phyloP scores from a whole-genome alignment of 2,797 vertebrate species.

The Choloepus didactylus region DNA sequence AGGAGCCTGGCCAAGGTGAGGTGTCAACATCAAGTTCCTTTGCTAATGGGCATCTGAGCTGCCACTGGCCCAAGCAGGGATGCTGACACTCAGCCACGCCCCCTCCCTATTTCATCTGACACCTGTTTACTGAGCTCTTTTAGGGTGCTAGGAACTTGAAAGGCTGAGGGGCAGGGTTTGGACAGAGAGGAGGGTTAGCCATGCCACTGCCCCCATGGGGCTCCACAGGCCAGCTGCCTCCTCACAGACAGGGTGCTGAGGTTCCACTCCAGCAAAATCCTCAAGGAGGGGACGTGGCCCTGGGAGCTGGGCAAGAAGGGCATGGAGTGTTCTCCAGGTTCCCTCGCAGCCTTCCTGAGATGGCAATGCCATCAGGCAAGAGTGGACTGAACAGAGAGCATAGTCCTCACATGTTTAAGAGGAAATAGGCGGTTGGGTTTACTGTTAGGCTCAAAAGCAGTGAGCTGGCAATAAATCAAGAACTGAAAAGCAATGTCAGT shows the following conservation, averaged over 20 bases:
- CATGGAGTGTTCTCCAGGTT: background rate
- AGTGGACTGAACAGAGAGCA: background rate
- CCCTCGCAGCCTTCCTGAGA: background rate
- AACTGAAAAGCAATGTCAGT: slow-evolving; percentile 75
- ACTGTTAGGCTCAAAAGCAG: slow-evolving; percentile 63
- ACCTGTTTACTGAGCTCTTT: background rate
- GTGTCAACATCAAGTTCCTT: background rate
- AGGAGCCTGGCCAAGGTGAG: slow-evolving; percentile 17
- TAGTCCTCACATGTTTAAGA: slow-evolving; percentile 3
- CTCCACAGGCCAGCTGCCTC: background rate
- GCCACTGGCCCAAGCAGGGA: background rate
- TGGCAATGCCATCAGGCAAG: background rate
- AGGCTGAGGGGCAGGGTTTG: background rate
- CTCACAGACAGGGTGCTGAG: background rate
- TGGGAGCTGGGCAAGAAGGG: background rate
- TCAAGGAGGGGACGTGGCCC: background rate
- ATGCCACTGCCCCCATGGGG: no score
- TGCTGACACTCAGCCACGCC: background rate
- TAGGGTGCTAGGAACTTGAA: background rate
- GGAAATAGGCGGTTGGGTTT: slow-evolving; percentile 67
- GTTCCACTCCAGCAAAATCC: slow-evolving; percentile 4
- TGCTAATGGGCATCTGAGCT: slow-evolving; percentile 27
- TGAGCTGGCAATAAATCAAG: slow-evolving; percentile 79
- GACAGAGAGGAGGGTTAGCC: background rate
- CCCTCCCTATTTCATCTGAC: background rate